Evolutionary conservation across 2,113 vertebrate genomes (phyloP).

Genomic region (Puffinus mauretanicus): DNA sequence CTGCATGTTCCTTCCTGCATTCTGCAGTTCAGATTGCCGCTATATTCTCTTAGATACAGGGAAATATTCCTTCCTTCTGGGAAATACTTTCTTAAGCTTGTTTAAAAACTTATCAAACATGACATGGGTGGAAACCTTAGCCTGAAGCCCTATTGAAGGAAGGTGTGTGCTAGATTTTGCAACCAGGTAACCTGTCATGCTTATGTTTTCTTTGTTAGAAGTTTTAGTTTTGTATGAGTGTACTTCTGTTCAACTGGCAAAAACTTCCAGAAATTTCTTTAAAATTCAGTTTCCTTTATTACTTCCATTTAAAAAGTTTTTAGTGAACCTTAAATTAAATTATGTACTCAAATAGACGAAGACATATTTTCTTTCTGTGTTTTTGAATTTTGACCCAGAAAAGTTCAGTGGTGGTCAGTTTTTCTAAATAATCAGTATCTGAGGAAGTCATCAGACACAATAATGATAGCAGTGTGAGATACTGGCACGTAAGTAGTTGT

Average conservation of each 20-base stretch:
- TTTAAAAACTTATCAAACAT: background rate
- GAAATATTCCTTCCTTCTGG: background rate
- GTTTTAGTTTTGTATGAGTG: background rate
- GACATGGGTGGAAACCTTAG: background rate
- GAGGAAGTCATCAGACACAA: background rate
- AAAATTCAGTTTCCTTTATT: background rate
- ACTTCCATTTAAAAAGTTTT: background rate
- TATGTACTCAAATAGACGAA: background rate
- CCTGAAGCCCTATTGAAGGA: background rate
- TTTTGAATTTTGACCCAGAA: background rate
- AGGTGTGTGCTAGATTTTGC: background rate
- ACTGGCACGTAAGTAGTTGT: background rate
- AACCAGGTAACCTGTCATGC: background rate
- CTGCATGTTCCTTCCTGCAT: background rate
- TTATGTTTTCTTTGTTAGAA: background rate
- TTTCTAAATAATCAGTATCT: background rate
- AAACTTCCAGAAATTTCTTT: background rate
- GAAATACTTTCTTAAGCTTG: background rate
- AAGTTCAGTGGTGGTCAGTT: background rate
- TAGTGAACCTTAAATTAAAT: background rate
- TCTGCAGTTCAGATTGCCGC: background rate
- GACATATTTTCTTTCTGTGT: background rate
- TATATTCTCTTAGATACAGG: background rate
- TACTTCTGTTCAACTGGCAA: background rate
- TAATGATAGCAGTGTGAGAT: background rate